Evolutionary conservation across 2,113 vertebrate species (phyloP), one percentile per base, ranked within the genome.

Genomic region (Physeter macrocephalus): DNA sequence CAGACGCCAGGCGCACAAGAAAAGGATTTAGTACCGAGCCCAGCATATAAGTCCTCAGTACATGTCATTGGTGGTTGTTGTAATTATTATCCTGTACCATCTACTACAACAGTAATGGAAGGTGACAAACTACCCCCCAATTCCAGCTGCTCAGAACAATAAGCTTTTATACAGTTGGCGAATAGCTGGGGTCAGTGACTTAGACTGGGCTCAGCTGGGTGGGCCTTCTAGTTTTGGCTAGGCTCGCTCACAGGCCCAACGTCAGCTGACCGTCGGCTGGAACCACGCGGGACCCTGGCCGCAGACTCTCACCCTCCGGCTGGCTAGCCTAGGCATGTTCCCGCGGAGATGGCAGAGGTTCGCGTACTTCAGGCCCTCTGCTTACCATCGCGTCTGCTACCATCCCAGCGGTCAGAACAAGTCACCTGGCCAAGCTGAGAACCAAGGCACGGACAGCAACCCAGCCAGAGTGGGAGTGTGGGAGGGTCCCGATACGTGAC

Each of bases 321-420:
- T 5, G 15, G 46, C 46, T 52, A 29, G 8, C 39, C 52, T 21
- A 4, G 29, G 21, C 14, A 0, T 12, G 54, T 31, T 25, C 14
- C 54, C 27, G 3, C 1, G n/a, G 34, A 18, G 27, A 14, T 2
- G 39, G 9, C 29, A 8, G 69, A 46, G 66, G 13, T 13, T 14
- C 36, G 15, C 11, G 2, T 6, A 31, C 34, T 43, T 41, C 3
- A 34, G 67, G 14, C 12, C 12, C 54, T 71, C 61, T 2, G 1
- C 49, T 74, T 3, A 13, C n/a, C 1, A 0, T 82, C 39, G 12
- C 0, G 0, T 15, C 66, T 14, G 25, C 25, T 49, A 0, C n/a
- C 34, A 17, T 18, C 34, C 8, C 13, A 3, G 3, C 34, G 57
- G 6, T 39, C 61, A 72, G n/a, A 61, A 36, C 29, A 21, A 41